phyloP scores from a whole-genome alignment of 1,140 invertebrate species.

The Galleria mellonella region DNA sequence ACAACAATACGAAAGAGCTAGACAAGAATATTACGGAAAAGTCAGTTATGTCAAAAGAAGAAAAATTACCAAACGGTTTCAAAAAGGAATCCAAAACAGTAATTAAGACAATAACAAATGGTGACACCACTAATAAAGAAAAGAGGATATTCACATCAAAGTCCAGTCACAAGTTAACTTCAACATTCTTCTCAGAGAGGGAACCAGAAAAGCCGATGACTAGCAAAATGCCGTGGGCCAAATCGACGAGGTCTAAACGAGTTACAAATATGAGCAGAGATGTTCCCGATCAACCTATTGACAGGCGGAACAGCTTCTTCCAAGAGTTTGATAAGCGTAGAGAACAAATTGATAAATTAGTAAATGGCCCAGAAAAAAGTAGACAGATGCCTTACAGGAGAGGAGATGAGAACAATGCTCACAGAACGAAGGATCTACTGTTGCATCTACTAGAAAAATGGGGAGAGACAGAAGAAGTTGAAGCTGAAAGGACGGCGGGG shows the following conservation, averaged over 20 bases:
- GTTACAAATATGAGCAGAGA: conserved; percentile 78
- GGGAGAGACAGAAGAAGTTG: conserved; percentile 75
- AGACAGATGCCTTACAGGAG: conserved; percentile 61
- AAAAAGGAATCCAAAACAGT: conserved; percentile 47
- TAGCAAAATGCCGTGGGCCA: conserved; percentile 74
- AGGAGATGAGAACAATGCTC: conserved; percentile 73
- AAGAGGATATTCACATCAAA: conserved; percentile 53
- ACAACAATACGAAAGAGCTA: conserved; percentile 59
- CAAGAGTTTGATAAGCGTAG: conserved; percentile 70
- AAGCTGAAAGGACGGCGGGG: conserved; percentile 55
- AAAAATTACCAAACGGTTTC: conserved; percentile 51
- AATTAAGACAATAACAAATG: conserved; percentile 47
- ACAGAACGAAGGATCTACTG: conserved; percentile 82
- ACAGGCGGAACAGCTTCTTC: conserved; percentile 74
- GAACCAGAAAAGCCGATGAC: conserved; percentile 55
- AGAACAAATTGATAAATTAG: conserved; percentile 64
- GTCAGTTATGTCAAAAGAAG: conserved; percentile 36
- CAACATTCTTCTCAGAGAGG: conserved; percentile 50
- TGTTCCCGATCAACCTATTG: conserved; percentile 77
- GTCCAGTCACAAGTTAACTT: conserved; percentile 49
- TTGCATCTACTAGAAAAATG: conserved; percentile 83
- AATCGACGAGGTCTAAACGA: conserved; percentile 72
- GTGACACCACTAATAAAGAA: conserved; percentile 46
- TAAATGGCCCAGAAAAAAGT: conserved; percentile 50
- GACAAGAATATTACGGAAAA: conserved; percentile 57